These are phyloP conservation scores for Hirundo rustica DNA, from an alignment of 2,797 vertebrate genomes.

Conservation along the genomic window DNA sequence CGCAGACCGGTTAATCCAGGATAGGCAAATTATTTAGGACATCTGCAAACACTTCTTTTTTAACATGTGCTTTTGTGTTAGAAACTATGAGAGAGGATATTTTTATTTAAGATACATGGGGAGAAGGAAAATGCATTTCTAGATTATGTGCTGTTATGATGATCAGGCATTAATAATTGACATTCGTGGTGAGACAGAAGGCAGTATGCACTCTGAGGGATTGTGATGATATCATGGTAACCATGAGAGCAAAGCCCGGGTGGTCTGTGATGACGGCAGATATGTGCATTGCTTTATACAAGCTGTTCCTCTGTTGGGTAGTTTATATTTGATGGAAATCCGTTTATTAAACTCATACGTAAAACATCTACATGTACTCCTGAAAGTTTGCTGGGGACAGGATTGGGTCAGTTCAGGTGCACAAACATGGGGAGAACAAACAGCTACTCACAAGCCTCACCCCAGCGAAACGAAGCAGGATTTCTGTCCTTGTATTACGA, in stretches of 20 bases:
- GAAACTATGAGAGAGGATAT: neutral
- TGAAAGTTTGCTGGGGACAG: neutral
- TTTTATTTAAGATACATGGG: neutral
- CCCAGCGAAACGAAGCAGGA: neutral
- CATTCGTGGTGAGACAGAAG: conserved; percentile 11
- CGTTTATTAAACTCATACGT: neutral
- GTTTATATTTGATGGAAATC: neutral
- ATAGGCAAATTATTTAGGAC: neutral
- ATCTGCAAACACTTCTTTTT: neutral
- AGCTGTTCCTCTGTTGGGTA: neutral
- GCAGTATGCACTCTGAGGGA: neutral
- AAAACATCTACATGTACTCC: neutral
- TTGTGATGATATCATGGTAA: conserved; percentile 61
- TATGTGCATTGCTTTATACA: conserved; percentile 14
- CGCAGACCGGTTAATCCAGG: conserved; percentile 43
- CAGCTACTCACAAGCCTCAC: neutral
- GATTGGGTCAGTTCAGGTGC: neutral
- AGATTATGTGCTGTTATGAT: neutral
- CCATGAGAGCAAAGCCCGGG: conserved; percentile 61
- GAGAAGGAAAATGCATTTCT: neutral
- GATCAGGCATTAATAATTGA: conserved; percentile 65
- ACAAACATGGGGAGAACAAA: neutral
- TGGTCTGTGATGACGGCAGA: conserved; percentile 43
- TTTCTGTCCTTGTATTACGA: neutral
- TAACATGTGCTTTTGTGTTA: neutral